Percentiles rank a stretch among this genome's conserved stretches.
Conservation (phyloP, 2,113 vertebrate species). For the Pluvialis apricaria region DNA sequence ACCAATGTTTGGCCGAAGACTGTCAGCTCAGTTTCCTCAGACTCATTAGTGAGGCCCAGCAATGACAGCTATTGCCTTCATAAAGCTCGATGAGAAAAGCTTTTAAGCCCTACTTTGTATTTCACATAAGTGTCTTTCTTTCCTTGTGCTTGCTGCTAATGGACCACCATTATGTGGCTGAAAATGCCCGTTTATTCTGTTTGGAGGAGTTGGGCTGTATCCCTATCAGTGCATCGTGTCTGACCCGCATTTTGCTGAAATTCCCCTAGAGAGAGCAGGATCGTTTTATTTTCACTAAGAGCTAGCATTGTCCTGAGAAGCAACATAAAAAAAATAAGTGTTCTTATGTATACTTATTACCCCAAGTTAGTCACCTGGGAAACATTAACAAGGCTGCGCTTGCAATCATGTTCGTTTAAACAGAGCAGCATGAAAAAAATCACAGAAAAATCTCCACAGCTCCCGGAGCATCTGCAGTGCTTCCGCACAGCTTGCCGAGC, state of each 20-base stretch:
- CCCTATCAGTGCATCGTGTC: background rate
- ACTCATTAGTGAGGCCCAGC: background rate
- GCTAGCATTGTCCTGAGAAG: background rate
- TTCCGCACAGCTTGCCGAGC: background rate
- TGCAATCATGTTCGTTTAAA: background rate
- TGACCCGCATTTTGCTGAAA: background rate
- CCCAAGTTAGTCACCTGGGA: background rate
- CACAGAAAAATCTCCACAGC: background rate
- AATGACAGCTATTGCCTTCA: background rate
- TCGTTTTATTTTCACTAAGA: background rate
- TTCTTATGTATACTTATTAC: background rate
- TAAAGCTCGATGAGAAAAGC: background rate
- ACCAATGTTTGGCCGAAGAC: conserved; percentile 57
- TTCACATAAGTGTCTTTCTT: background rate
- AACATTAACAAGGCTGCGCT: background rate
- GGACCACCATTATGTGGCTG: background rate
- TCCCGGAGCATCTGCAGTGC: background rate
- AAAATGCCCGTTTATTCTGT: background rate
- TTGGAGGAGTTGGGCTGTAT: background rate
- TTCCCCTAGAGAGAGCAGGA: background rate
- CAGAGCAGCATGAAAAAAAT: background rate
- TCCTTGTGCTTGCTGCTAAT: background rate
- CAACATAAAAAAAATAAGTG: background rate
- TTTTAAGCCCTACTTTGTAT: conserved; percentile 5
- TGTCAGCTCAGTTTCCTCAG: conserved; percentile 66